Evolutionary conservation across 2,888 invertebrate species (phyloP).

Genomic region (Alloscopus bannaensis): DNA sequence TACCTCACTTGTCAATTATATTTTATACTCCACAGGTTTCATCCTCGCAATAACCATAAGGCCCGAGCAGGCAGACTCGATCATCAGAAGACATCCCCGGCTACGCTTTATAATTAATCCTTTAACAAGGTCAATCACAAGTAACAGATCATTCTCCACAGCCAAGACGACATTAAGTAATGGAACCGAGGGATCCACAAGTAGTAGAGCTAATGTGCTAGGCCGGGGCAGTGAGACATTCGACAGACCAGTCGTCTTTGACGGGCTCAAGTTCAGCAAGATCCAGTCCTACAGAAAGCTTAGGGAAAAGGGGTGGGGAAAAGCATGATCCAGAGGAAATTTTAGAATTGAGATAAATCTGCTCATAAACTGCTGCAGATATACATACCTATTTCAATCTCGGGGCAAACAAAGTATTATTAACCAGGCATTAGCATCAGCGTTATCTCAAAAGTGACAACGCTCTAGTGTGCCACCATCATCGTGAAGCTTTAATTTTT

Average conservation of each 20-base stretch:
- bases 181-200: conserved; percentile 59
- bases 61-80: conserved; percentile 61
- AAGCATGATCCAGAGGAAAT: conserved; percentile 6
- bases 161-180: conserved; percentile 66
- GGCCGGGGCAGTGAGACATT: conserved; percentile 29
- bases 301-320: conserved; percentile 23
- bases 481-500: no score
- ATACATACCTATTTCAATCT: no score
- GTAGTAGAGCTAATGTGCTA: conserved; percentile 50
- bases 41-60: conserved; percentile 61
- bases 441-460: no score
- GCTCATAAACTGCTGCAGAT: background rate
- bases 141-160: conserved; percentile 59
- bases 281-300: conserved; percentile 49
- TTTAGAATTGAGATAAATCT: conserved; percentile 42
- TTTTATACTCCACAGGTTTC: conserved; percentile 59
- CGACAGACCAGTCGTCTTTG: conserved; percentile 12
- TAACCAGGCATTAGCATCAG: no score
- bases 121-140: conserved; percentile 58
- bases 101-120: conserved; percentile 63
- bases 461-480: no score
- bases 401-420: no score
- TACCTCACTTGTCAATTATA: no score
- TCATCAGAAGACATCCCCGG: conserved; percentile 54
- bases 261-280: conserved; percentile 40